Evolutionary conservation across 1,140 invertebrate species (phyloP).

Genomic region (Euura lappo): DNA sequence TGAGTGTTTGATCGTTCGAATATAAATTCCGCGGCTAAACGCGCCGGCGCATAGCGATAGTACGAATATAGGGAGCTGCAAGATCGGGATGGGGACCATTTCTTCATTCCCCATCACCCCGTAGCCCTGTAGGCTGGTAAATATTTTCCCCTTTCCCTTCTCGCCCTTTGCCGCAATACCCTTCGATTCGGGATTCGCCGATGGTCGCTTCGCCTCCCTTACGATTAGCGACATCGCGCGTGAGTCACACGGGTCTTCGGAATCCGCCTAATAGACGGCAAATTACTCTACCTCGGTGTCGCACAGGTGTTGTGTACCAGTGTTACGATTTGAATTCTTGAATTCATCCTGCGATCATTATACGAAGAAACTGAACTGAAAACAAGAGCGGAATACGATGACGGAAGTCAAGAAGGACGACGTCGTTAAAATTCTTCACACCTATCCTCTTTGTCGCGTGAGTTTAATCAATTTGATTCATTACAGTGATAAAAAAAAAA

Average conservation of each 20-base stretch:
- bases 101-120: neutral
- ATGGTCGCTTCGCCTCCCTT: too few species aligned
- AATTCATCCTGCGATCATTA: neutral
- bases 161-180: neutral
- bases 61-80: too few species aligned
- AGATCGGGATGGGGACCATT: too few species aligned
- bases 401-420: slow-evolving; percentile 57
- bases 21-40: too few species aligned
- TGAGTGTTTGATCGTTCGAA: too few species aligned
- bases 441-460: slow-evolving; percentile 55
- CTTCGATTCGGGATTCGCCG: neutral
- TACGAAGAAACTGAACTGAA: neutral
- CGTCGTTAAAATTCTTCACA: slow-evolving; percentile 55
- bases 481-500: neutral
- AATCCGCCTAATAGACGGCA: neutral
- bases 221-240: neutral
- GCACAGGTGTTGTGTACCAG: neutral
- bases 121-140: neutral
- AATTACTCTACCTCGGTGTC: neutral
- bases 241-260: neutral
- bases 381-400: slow-evolving; percentile 36
- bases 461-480: slow-evolving; percentile 29
- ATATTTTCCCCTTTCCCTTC: neutral
- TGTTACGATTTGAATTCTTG: neutral
- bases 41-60: too few species aligned